Conservation (phyloP, 2,888 invertebrate species). For the Tenthredo scrophulariae region DNA sequence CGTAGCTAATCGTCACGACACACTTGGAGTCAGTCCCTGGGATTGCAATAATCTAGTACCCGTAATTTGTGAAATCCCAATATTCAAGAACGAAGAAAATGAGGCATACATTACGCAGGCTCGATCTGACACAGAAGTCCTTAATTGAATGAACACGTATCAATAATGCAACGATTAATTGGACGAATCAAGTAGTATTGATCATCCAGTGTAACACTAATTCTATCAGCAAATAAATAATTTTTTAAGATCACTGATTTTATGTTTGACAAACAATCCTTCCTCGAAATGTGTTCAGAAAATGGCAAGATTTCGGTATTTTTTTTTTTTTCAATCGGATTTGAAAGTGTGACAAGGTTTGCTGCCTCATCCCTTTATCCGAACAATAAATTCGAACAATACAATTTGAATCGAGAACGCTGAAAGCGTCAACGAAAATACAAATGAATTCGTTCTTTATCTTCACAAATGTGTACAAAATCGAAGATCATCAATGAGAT, state of each 20-base stretch:
- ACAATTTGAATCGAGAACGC: too few species aligned
- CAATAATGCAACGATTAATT: background rate
- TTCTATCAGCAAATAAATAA: background rate
- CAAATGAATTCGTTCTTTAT: background rate
- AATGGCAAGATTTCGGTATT: background rate
- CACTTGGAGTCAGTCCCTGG: conserved; percentile 5
- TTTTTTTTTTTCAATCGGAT: background rate
- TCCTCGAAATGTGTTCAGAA: background rate
- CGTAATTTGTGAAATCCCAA: background rate
- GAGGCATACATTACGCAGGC: background rate
- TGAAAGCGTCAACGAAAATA: background rate
- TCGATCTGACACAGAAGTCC: background rate
- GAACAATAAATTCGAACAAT: too few species aligned
- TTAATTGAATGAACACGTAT: background rate
- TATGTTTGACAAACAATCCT: background rate
- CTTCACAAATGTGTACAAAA: background rate
- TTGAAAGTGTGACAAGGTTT: background rate
- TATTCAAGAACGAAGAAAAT: background rate
- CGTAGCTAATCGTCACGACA: background rate
- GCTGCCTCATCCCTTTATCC: background rate
- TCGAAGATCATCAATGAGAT: background rate
- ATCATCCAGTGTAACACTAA: background rate
- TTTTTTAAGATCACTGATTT: background rate
- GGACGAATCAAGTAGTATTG: background rate
- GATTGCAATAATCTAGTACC: background rate